Base-by-base conservation (phyloP, 2,113 vertebrate genomes). In the Melanerpes aurifrons region DNA sequence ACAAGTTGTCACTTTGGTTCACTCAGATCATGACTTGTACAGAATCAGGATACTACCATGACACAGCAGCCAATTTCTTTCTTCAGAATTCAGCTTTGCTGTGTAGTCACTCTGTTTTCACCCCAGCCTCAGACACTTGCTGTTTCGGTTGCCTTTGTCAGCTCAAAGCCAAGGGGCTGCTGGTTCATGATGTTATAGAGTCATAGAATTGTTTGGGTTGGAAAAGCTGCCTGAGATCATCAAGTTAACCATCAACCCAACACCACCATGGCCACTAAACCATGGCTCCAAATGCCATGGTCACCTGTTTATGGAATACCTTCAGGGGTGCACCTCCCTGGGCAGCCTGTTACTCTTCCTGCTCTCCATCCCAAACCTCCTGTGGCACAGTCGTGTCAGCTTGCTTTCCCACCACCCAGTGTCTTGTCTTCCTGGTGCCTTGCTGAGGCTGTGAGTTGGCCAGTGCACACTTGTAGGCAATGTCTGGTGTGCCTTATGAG, bases 61-160 rank as follows among this genome's bases (percentile, higher is more conserved):
- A 76, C 35, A 31, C 56, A 35, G 37, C 78, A 61, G 56, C 18
- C 79, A 45, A 15, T 8, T 29, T 31, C 22, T 81, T 69, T 68
- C 62, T 86, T 86, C 54, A 58, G 4, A 83, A 77, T 10, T 31
- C 79, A 83, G n/a, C 22, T 82, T 89, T 20, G 54, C 32, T 89
- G 86, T 81, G 15, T 31, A 35, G 69, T 88, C 75, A 9, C 6
- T 82, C 20, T 85, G 59, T 3, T 57, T 57, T 57, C 85, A 68
- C 74, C 32, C 37, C 66, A 68, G 3, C 40, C 9, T 12, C 9
- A 56, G n/a, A 32, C 58, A 21, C 25, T 25, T 93, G 83, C 69
- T 78, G 47, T 84, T 94, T 89, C 71, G 77, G 50, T 64, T 96
- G 75, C n/a, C 59, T 92, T 95, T 70, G 85, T 96, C 43, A 82